phyloP scores from a whole-genome alignment of 2,113 vertebrate genomes.

The Dicerorhinus sumatrensis region DNA sequence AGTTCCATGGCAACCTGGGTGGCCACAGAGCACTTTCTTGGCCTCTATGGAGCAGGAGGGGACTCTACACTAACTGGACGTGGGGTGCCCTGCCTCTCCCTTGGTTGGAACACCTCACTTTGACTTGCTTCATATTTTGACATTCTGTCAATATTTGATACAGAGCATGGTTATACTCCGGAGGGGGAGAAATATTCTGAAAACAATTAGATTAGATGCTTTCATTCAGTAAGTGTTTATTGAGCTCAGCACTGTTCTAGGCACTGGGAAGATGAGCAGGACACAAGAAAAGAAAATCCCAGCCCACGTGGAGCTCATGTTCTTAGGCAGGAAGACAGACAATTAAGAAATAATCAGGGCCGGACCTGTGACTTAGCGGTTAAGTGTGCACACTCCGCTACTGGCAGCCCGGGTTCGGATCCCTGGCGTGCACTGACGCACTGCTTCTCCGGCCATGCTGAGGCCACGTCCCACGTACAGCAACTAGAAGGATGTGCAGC shows the following conservation, averaged over 20 bases:
- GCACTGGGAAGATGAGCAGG: neutral
- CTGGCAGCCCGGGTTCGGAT: too few species aligned
- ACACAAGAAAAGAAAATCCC: neutral
- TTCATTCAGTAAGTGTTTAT: neutral
- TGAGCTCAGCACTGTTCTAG: neutral
- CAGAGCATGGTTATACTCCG: neutral
- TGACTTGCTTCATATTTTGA: slow-evolving; percentile 1
- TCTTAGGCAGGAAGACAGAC: neutral
- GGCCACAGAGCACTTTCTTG: neutral
- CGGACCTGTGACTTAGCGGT: too few species aligned
- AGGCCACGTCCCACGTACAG: too few species aligned
- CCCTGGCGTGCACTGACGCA: too few species aligned
- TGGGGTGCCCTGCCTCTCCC: neutral
- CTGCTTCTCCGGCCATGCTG: too few species aligned
- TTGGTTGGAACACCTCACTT: neutral
- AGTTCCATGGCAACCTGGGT: neutral
- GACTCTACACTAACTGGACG: neutral
- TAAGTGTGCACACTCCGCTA: too few species aligned
- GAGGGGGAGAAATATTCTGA: neutral
- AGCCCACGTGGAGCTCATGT: neutral
- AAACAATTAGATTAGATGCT: neutral
- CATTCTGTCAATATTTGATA: neutral
- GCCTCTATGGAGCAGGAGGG: neutral
- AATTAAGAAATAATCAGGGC: neutral
- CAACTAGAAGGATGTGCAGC: too few species aligned